Percentiles rank a stretch among this genome's conserved stretches.
Evolutionary conservation across 1,140 invertebrate genomes (phyloP).

Genomic region (Magallana ariakensis): DNA sequence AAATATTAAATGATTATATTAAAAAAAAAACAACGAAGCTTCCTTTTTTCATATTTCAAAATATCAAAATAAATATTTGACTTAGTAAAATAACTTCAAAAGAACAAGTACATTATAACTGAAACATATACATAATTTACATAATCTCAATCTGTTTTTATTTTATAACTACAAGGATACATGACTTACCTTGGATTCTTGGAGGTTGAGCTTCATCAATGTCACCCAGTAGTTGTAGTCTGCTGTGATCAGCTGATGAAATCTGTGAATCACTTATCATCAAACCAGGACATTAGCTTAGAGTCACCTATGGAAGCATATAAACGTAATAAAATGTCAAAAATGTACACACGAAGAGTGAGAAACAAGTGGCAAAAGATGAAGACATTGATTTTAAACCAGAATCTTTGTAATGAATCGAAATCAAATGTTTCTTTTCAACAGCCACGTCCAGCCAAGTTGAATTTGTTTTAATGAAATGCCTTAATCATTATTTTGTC

Average conservation of each 20-base stretch:
- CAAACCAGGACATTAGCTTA: not conserved
- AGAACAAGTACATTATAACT: too few species aligned
- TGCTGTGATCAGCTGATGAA: not conserved
- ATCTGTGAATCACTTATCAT: not conserved
- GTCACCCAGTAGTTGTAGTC: slow-evolving; percentile 7
- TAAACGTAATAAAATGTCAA: not conserved
- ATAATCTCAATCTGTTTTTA: too few species aligned
- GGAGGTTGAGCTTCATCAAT: slow-evolving; percentile 4
- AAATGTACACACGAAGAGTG: not conserved
- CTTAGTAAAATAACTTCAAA: too few species aligned
- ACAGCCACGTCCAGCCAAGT: not conserved
- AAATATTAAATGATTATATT: too few species aligned
- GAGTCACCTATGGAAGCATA: not conserved
- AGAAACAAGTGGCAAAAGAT: slow-evolving; percentile 10
- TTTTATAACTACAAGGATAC: not conserved
- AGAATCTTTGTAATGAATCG: not conserved
- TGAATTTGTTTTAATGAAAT: too few species aligned
- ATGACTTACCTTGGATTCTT: slow-evolving; percentile 1
- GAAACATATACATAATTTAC: too few species aligned
- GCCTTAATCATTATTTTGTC: too few species aligned
- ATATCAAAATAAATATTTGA: too few species aligned
- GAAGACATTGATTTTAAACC: not conserved
- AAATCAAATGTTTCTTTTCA: not conserved
- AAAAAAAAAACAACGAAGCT: too few species aligned
- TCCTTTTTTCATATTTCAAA: too few species aligned